Evolutionary conservation across 1,140 invertebrate species (phyloP).

Genomic region (Drosophila sp.): DNA sequence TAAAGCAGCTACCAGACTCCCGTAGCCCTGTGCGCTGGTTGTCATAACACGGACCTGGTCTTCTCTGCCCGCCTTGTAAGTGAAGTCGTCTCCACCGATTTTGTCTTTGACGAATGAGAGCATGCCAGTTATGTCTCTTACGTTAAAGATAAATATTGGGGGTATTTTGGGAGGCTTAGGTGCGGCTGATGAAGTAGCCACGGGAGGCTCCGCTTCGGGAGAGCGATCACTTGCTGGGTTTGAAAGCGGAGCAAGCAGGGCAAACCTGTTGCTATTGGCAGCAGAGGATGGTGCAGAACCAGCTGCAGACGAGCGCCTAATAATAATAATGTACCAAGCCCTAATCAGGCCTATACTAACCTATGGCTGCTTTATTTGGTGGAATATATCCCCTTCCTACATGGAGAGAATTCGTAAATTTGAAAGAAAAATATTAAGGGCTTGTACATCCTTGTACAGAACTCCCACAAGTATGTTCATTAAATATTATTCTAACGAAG

Average conservation of each 20-base stretch:
- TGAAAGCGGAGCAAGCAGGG: background rate
- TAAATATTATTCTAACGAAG: no score
- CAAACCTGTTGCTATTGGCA: conserved; percentile 3
- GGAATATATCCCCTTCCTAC: no score
- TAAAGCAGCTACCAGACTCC: background rate
- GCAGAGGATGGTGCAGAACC: background rate
- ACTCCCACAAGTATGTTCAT: no score
- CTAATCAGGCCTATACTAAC: no score
- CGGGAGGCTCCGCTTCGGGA: background rate
- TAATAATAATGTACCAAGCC: no score
- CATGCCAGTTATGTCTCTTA: background rate
- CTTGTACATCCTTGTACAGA: no score
- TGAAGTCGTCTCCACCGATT: background rate
- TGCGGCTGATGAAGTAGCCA: background rate
- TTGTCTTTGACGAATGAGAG: background rate
- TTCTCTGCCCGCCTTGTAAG: conserved; percentile 3
- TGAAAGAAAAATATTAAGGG: no score
- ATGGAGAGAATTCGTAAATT: no score
- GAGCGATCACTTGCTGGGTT: background rate
- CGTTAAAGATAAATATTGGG: background rate
- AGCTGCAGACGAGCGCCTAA: background rate
- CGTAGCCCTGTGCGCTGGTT: background rate
- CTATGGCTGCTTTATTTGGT: no score
- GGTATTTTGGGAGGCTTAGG: background rate
- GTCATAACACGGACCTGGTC: background rate